Conservation (phyloP, 1,140 invertebrate genomes). For the Drosophila bocki region DNA sequence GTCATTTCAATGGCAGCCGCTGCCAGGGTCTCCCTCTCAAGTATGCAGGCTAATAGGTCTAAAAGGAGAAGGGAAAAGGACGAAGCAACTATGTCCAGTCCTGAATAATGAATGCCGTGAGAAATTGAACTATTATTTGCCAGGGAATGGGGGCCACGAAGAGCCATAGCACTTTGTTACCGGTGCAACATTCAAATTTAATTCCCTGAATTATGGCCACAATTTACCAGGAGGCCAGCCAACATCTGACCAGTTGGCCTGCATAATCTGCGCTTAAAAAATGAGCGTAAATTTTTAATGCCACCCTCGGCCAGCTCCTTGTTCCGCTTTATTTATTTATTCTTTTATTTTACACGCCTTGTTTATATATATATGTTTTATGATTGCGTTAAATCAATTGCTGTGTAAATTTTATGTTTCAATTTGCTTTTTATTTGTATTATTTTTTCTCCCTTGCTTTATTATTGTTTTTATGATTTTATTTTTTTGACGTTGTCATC, state of each 20-base stretch:
- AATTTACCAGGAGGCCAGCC: conserved; percentile 31
- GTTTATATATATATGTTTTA: conserved; percentile 50
- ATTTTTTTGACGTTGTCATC: conserved; percentile 48
- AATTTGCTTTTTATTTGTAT: conserved; percentile 66
- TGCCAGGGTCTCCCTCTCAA: conserved; percentile 45
- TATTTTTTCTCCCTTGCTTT: not conserved
- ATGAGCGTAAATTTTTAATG: conserved; percentile 65
- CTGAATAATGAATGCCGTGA: conserved; percentile 56
- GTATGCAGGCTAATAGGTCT: conserved; percentile 75
- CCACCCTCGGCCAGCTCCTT: conserved; percentile 5
- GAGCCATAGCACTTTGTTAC: conserved; percentile 5
- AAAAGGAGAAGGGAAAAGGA: conserved; percentile 11
- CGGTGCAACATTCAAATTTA: conserved; percentile 52
- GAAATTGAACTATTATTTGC: conserved; percentile 79
- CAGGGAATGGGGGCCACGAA: conserved; percentile 20
- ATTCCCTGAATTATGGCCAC: conserved; percentile 58
- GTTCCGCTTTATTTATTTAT: conserved; percentile 36
- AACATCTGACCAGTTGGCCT: conserved; percentile 35
- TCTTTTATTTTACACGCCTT: conserved; percentile 46
- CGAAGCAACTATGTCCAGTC: conserved; percentile 20
- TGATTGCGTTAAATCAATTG: conserved; percentile 65
- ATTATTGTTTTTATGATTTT: conserved; percentile 69
- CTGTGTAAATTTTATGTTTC: conserved; percentile 57
- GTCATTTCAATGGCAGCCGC: conserved; percentile 65
- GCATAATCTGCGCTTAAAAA: conserved; percentile 50